Evolutionary conservation across 2,113 vertebrate species (phyloP).

Genomic region (Engystomops pustulosus): DNA sequence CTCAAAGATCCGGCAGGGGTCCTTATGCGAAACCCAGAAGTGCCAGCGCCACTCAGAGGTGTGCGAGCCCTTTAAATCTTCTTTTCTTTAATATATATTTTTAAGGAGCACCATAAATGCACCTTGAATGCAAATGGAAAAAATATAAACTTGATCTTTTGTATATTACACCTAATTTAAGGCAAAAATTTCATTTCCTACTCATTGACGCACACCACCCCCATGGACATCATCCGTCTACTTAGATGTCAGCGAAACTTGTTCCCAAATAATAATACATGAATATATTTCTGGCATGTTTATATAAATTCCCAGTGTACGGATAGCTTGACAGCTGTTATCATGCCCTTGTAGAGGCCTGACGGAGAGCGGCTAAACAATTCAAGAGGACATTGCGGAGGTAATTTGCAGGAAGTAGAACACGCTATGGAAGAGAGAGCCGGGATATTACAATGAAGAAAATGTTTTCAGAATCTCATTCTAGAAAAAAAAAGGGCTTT

Average conservation of each 20-base stretch:
- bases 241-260: background rate
- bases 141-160: background rate
- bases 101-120: too few species aligned
- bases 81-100: too few species aligned
- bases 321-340: conserved; percentile 17
- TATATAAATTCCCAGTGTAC: conserved; percentile 5
- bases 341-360: conserved; percentile 18
- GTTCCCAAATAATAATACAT: conserved; percentile 35
- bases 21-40: too few species aligned
- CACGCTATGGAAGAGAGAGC: conserved; percentile 36
- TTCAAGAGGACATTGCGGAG: conserved; percentile 34
- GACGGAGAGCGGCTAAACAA: conserved; percentile 7
- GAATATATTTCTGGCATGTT: conserved; percentile 3
- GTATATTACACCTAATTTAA: background rate
- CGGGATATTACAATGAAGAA: conserved; percentile 37
- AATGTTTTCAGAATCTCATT: conserved; percentile 40
- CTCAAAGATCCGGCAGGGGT: too few species aligned
- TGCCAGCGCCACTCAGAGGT: too few species aligned
- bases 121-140: too few species aligned
- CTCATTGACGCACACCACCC: background rate
- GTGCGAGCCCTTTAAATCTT: too few species aligned
- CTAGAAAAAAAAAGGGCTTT: conserved; percentile 19
- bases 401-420: conserved; percentile 47
- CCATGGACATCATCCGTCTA: background rate
- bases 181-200: background rate